Evolutionary conservation across 2,113 vertebrate genomes (phyloP), one percentile per base, ranked within the genome.

Genomic region (Blennius ocellaris): DNA sequence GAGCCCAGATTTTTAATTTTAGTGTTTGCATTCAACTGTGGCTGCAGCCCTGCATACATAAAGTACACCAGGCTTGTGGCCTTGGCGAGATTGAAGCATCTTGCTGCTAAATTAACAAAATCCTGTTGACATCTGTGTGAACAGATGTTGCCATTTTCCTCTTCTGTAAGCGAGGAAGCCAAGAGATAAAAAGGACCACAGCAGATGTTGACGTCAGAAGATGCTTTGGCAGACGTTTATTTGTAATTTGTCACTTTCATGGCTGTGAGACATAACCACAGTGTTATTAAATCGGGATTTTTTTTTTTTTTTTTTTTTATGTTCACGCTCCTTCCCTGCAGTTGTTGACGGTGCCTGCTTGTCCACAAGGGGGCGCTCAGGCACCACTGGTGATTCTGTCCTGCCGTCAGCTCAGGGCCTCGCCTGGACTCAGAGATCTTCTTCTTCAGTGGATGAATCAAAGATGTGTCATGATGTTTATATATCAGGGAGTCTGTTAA

Each of bases 351-450:
- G 43, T 21, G 58, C 14, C 11, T 15, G 1, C 12, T 58, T 1
- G 2, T 69, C 82, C 90, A 86, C 85, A 49, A 71, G 90, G 62
- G 81, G 90, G 87, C 86, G 73, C 21, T 67, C 54, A 67, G 61
- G 54, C 52, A 63, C 11, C 66, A 62, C 36, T 8, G 10, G 41
- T 69, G 11, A 8, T 17, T 55, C 15, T 3, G 12, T 2, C 7
- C 4, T 11, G 1, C 8, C 15, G 3, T 50, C 58, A 5, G 7
- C 45, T 59, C 10, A 37, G 50, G 0, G 39, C n/a, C n/a, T 78
- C 37, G 48, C 16, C 15, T 16, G 15, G 6, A 57, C 8, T 51
- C 30, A 50, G n/a, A 14, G 21, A 69, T 52, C 21, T 30, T 30
- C n/a, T n/a, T 48, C 47, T 45, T 58, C 49, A 41, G 44, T 15